A percentile compares a stretch with the other conserved stretches of the same genome.
phyloP scores from a whole-genome alignment of 2,888 invertebrate genomes.

The Sesia apiformis region DNA sequence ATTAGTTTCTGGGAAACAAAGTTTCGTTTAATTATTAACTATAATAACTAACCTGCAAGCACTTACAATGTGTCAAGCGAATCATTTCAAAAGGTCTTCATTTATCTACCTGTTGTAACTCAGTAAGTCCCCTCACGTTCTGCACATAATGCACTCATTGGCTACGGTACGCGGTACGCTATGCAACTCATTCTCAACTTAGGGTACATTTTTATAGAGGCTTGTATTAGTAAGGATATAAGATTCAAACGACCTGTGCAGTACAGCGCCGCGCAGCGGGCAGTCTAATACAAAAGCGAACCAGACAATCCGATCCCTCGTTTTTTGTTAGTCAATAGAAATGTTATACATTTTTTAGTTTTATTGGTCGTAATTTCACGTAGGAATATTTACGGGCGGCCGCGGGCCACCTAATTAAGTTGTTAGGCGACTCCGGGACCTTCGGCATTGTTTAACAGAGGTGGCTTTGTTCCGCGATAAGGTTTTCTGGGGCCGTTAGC shows the following conservation, averaged over 20 bases:
- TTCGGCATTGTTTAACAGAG: constrained; percentile 61
- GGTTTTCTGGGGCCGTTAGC: constrained; percentile 39
- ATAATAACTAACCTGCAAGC: too few species aligned
- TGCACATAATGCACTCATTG: constrained; percentile 34
- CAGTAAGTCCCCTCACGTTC: constrained; percentile 28
- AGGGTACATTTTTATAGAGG: background rate
- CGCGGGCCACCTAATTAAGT: constrained; percentile 71
- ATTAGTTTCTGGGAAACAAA: too few species aligned
- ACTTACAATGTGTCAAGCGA: background rate
- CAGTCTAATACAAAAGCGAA: constrained; percentile 61
- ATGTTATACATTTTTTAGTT: constrained; percentile 71
- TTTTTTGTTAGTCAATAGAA: constrained; percentile 71
- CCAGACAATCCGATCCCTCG: constrained; percentile 62
- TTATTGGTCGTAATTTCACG: constrained; percentile 73
- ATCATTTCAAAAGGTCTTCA: too few species aligned
- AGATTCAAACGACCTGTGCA: background rate
- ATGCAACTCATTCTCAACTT: background rate
- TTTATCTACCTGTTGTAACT: constrained; percentile 12
- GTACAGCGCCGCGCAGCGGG: constrained; percentile 42
- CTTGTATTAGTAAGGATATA: background rate
- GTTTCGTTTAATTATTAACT: too few species aligned
- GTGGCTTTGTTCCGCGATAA: constrained; percentile 53
- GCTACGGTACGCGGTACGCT: constrained; percentile 19
- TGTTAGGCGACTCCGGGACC: constrained; percentile 60
- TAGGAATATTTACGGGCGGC: constrained; percentile 70